Conservation (phyloP, 2,797 vertebrate species). For the Pteropus rufus region DNA sequence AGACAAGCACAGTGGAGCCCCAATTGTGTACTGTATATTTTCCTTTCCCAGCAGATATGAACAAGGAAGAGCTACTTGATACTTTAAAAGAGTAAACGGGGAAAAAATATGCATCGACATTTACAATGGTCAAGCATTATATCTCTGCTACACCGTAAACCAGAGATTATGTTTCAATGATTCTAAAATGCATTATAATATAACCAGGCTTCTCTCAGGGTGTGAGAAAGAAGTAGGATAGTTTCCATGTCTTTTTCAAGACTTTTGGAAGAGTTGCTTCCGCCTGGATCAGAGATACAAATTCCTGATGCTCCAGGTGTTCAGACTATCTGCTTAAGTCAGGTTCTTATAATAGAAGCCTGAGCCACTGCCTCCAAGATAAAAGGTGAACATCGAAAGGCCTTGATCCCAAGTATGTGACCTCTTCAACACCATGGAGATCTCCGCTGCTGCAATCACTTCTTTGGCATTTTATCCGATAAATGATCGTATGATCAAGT, state of each 20-base stretch:
- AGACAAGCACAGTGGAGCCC: neutral
- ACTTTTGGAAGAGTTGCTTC: constrained; percentile 49
- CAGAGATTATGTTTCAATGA: constrained; percentile 56
- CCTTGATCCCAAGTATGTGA: neutral
- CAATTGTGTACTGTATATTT: neutral
- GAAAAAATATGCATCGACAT: constrained; percentile 74
- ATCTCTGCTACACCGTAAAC: constrained; percentile 69
- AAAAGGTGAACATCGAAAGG: neutral
- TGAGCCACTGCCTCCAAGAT: neutral
- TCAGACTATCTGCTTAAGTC: neutral
- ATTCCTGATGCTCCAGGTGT: neutral
- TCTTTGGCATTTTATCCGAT: too few species aligned
- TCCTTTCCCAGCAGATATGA: constrained; percentile 74
- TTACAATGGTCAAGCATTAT: constrained; percentile 74
- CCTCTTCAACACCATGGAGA: too few species aligned
- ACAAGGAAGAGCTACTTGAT: constrained; percentile 68
- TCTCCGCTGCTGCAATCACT: too few species aligned
- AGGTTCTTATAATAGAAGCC: neutral
- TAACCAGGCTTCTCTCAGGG: constrained; percentile 37
- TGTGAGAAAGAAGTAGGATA: neutral
- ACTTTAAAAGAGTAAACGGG: constrained; percentile 77
- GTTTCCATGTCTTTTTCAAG: constrained; percentile 54
- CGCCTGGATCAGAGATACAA: neutral
- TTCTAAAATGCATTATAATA: constrained; percentile 62
- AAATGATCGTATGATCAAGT: too few species aligned